Percentiles rank a stretch among this genome's conserved stretches.
These are phyloP conservation scores for Odontamblyopus lacepedii DNA, from an alignment of 2,797 vertebrate genomes.

Conservation along the genomic window DNA sequence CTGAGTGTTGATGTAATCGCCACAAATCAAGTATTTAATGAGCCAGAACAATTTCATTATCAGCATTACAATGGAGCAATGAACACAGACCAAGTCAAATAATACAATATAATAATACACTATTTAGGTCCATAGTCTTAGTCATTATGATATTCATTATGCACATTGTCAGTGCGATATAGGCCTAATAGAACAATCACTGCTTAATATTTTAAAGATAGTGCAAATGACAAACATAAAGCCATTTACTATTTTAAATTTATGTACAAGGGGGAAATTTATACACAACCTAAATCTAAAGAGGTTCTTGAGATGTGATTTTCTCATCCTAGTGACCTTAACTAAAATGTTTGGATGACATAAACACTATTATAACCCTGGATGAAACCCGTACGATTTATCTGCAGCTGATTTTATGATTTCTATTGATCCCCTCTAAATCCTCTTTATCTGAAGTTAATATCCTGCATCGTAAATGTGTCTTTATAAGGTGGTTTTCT, in stretches of 20 bases:
- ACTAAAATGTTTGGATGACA: background rate
- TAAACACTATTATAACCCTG: background rate
- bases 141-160: background rate
- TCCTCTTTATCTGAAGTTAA: slow-evolving; percentile 44
- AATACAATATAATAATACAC: background rate
- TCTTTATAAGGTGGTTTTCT: slow-evolving; percentile 29
- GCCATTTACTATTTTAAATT: too few relatives aligned
- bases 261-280: too few relatives aligned
- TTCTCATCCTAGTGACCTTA: background rate
- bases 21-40: slow-evolving; percentile 2
- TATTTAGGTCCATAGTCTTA: background rate
- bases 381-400: slow-evolving; percentile 29
- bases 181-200: too few relatives aligned
- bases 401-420: slow-evolving; percentile 15
- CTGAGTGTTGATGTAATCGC: slow-evolving; percentile 2
- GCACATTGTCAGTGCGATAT: background rate
- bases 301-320: background rate
- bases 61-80: background rate
- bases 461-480: slow-evolving; percentile 42
- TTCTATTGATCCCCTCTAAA: slow-evolving; percentile 59
- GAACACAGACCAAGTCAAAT: background rate
- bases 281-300: background rate
- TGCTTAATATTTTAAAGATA: too few relatives aligned
- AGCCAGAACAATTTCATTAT: slow-evolving; percentile 5
- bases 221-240: too few relatives aligned